A percentile compares a stretch with the other conserved stretches of the same genome.
Conservation (phyloP, 1,140 invertebrate genomes). For the Melanaphis sacchari region DNA sequence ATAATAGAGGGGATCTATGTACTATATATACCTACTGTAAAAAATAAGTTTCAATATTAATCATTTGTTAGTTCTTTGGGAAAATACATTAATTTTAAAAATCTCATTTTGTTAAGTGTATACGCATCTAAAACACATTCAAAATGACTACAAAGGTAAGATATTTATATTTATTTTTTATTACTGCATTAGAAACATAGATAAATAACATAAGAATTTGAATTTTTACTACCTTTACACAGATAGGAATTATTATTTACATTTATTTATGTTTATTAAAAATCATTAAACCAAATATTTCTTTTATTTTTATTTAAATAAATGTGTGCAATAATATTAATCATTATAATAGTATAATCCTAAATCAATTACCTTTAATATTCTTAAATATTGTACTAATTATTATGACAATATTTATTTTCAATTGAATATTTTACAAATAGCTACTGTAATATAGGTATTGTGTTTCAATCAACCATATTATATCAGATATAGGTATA, state of each 20-base stretch:
- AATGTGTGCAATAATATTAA: not conserved
- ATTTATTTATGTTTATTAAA: too few species aligned
- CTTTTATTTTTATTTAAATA: too few species aligned
- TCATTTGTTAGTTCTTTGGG: not conserved
- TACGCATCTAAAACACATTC: not conserved
- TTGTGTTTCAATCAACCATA: not conserved
- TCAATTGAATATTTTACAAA: too few species aligned
- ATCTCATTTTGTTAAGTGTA: not conserved
- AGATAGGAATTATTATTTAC: not conserved
- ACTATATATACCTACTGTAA: not conserved
- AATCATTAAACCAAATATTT: too few species aligned
- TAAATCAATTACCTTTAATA: not conserved
- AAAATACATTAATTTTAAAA: not conserved
- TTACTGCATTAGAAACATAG: not conserved
- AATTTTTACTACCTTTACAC: not conserved
- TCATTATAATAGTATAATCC: not conserved
- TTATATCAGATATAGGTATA: not conserved
- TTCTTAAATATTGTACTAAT: not conserved
- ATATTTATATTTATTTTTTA: not conserved
- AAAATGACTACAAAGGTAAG: not conserved
- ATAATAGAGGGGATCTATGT: not conserved
- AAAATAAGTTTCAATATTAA: not conserved
- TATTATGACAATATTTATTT: not conserved
- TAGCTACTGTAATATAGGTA: too few species aligned
- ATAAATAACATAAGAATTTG: not conserved